These are phyloP conservation scores for Herminia tarsipennalis DNA, from an alignment of 2,888 invertebrate genomes.

Conservation along the genomic window DNA sequence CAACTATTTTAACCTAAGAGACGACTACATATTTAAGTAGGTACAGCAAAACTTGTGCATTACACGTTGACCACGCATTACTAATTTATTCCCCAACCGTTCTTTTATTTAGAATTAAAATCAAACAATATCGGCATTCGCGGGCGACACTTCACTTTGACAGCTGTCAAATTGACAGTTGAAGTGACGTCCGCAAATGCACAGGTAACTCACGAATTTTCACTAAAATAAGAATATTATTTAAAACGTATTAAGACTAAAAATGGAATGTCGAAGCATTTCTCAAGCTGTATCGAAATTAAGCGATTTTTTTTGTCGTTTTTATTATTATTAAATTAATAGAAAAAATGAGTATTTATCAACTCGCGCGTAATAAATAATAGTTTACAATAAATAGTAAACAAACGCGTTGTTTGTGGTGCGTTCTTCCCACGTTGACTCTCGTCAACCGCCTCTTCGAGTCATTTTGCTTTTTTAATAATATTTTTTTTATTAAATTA, in stretches of 20 bases:
- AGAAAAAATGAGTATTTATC: constrained; percentile 45
- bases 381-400: constrained; percentile 82
- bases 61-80: constrained; percentile 47
- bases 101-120: constrained; percentile 54
- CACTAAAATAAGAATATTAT: constrained; percentile 70
- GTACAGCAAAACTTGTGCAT: constrained; percentile 78
- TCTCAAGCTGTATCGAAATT: constrained; percentile 63
- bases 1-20: constrained; percentile 76
- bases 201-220: constrained; percentile 73
- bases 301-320: constrained; percentile 44
- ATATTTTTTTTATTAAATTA: constrained; percentile 80
- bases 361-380: constrained; percentile 50
- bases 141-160: constrained; percentile 38
- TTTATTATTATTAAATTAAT: constrained; percentile 45
- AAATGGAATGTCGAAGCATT: constrained; percentile 73
- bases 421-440: constrained; percentile 49
- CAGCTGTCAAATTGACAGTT: constrained; percentile 33
- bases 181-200: constrained; percentile 49
- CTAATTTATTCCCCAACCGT: constrained; percentile 51
- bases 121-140: constrained; percentile 37
- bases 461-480: constrained; percentile 74
- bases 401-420: constrained; percentile 50
- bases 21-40: constrained; percentile 60
- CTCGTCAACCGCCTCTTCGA: constrained; percentile 72
- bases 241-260: constrained; percentile 72